phyloP scores from a whole-genome alignment of 2,888 invertebrate species.

The Melieria picta region DNA sequence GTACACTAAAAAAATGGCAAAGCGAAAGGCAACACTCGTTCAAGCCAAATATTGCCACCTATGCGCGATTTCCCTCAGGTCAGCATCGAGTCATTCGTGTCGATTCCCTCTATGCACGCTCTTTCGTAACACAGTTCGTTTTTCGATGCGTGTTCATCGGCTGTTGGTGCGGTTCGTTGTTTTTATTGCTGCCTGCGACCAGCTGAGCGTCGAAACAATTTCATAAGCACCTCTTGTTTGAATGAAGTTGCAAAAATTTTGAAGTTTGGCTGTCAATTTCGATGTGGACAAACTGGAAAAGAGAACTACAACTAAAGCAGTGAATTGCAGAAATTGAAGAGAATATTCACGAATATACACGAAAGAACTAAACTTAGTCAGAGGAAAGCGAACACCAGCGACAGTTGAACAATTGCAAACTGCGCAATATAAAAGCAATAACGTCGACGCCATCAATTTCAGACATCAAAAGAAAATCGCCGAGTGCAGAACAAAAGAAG shows the following conservation, averaged over 20 bases:
- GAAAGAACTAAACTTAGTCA: constrained; percentile 5
- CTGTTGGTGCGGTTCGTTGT: no score
- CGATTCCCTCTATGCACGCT: no score
- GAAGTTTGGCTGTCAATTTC: background rate
- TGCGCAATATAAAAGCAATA: constrained; percentile 32
- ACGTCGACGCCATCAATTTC: background rate
- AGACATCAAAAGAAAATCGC: constrained; percentile 19
- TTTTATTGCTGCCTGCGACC: no score
- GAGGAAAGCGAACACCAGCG: background rate
- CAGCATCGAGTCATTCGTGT: no score
- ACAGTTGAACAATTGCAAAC: constrained; percentile 1
- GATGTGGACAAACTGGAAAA: background rate
- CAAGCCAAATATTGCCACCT: no score
- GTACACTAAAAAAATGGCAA: no score
- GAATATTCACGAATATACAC: constrained; percentile 28
- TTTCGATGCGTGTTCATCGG: no score
- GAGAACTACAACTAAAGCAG: constrained; percentile 14
- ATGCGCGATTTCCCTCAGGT: no score
- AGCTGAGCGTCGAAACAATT: no score
- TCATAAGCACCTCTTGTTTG: background rate
- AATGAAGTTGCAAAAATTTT: constrained; percentile 30
- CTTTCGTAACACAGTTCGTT: no score
- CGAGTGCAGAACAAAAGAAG: constrained; percentile 14
- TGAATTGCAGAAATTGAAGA: constrained; percentile 34
- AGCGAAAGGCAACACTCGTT: no score